phyloP scores from a whole-genome alignment of 2,113 vertebrate species.

The Acrocephalus kingi region DNA sequence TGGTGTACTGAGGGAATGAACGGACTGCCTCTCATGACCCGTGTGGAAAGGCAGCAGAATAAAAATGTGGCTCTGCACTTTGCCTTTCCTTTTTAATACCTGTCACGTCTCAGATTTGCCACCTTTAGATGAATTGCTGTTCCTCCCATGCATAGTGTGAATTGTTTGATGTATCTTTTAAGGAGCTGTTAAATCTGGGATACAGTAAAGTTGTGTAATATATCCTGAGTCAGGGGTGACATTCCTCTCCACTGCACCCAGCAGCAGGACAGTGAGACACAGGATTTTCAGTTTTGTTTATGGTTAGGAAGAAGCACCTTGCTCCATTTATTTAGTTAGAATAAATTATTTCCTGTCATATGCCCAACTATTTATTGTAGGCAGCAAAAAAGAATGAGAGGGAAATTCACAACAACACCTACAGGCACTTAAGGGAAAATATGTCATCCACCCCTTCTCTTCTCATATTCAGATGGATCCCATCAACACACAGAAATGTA shows the following conservation, averaged over 20 bases:
- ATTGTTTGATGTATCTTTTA: slow-evolving; percentile 34
- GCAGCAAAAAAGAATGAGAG: background rate
- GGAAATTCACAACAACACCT: background rate
- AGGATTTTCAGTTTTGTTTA: background rate
- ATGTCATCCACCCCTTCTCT: background rate
- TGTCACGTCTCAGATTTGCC: slow-evolving; percentile 35
- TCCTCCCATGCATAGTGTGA: slow-evolving; percentile 33
- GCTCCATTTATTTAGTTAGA: background rate
- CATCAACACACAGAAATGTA: background rate
- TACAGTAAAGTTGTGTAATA: background rate
- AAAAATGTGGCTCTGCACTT: slow-evolving; percentile 31
- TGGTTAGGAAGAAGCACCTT: background rate
- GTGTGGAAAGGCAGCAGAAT: slow-evolving; percentile 35
- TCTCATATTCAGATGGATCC: background rate
- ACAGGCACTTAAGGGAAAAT: background rate
- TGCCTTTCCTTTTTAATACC: slow-evolving; percentile 33
- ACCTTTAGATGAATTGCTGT: slow-evolving; percentile 41
- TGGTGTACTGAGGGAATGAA: background rate
- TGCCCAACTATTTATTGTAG: background rate
- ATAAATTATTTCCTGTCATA: background rate
- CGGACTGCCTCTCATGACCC: background rate
- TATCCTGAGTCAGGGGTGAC: background rate
- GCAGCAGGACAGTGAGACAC: background rate
- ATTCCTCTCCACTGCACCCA: background rate
- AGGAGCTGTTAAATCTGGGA: slow-evolving; percentile 29